Conservation (phyloP, 2,888 invertebrate species). For the Dicyrtoma fusca region DNA sequence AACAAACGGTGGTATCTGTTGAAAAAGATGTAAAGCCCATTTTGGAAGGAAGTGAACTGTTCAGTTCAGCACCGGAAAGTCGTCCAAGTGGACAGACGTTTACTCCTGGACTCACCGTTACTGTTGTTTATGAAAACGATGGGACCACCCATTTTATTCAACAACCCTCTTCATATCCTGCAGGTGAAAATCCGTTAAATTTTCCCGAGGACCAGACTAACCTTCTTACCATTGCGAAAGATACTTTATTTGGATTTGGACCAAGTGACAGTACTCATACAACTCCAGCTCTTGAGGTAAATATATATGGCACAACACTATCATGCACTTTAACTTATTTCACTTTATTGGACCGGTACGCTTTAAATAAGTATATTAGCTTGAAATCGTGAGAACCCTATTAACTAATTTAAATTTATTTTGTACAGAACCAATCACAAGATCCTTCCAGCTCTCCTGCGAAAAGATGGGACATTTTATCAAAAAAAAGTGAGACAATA, state of each 20-base stretch:
- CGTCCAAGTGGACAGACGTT: neutral
- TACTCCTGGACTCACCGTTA: constrained; percentile 17
- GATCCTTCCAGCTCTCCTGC: too few relatives aligned
- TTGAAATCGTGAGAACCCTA: too few relatives aligned
- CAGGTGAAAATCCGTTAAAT: neutral
- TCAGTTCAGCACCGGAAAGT: neutral
- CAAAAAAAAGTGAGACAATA: constrained; percentile 17
- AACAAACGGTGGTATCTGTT: neutral
- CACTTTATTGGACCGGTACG: too few relatives aligned
- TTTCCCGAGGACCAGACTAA: constrained; percentile 2
- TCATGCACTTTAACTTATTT: too few relatives aligned
- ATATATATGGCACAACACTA: too few relatives aligned
- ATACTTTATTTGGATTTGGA: neutral
- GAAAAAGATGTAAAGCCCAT: constrained; percentile 2
- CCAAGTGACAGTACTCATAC: neutral
- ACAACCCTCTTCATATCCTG: constrained; percentile 5
- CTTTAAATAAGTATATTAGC: too few relatives aligned
- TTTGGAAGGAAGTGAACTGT: neutral
- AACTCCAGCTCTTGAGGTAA: neutral
- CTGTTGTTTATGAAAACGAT: constrained; percentile 35
- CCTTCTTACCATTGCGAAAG: neutral
- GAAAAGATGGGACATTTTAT: neutral
- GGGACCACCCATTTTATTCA: constrained; percentile 31
- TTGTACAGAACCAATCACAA: too few relatives aligned
- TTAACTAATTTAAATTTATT: neutral